Percentiles rank a stretch among this genome's conserved stretches.
phyloP scores from a whole-genome alignment of 2,113 vertebrate genomes.

The Cinclus mexicanus region DNA sequence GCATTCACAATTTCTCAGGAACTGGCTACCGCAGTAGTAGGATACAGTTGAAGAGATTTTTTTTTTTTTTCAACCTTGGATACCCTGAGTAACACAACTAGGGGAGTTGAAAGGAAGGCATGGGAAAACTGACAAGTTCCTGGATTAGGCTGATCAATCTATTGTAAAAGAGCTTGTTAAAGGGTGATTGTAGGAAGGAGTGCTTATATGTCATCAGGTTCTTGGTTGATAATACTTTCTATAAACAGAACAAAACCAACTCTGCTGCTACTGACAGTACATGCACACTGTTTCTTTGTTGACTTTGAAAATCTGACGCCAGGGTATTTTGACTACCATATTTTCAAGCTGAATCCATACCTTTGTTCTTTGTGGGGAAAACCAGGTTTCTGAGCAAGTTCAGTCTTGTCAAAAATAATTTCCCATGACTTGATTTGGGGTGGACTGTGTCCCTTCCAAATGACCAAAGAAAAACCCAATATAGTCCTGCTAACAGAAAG shows the following conservation, averaged over 20 bases:
- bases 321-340: background rate
- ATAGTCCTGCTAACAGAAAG: background rate
- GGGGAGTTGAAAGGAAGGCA: background rate
- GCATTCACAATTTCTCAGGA: background rate
- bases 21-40: background rate
- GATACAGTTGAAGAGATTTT: background rate
- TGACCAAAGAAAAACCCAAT: background rate
- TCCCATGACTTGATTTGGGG: background rate
- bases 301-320: background rate
- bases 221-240: background rate
- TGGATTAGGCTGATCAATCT: background rate
- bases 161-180: background rate
- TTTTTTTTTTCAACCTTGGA: background rate
- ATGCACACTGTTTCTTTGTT: background rate
- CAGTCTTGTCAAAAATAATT: background rate
- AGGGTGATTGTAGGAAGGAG: background rate
- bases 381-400: background rate
- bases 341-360: background rate
- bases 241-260: background rate
- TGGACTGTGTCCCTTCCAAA: background rate
- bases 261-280: background rate
- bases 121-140: background rate
- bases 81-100: background rate
- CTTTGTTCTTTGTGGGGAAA: background rate
- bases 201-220: background rate